Evolutionary conservation across 2,113 vertebrate genomes (phyloP), one percentile per base, ranked within the genome.

Genomic region (Uria lomvia): DNA sequence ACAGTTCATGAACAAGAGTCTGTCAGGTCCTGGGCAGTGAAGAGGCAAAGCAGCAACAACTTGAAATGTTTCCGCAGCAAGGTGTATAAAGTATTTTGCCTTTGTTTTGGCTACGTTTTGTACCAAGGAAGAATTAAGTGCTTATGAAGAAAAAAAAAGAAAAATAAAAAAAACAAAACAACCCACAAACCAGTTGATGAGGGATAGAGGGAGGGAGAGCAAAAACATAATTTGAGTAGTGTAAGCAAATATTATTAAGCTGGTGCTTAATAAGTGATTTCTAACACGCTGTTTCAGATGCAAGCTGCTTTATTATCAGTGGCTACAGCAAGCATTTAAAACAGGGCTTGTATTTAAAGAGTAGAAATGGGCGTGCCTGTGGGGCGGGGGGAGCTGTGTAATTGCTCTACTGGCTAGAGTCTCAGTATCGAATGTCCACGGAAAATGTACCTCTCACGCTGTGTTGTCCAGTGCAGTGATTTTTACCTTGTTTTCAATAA

Each of bases 1-100:
- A 95, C 99, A 99, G 97, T 99, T 99, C 98, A 99, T 99, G 99
- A 99, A 99, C 98, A 99, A 99, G 98, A 99, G 99, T 71, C 99
- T 99, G 52, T 99, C 99, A 24, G 99, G 98, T 58, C 99, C 99
- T 34, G 99, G 99, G 47, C 99, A 99, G 96, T 99, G 97, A 98
- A 86, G 81, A 85, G 19, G 27, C 49, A 68, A 79, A 88, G 58
- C 19, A 89, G 36, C 43, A 55, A 26, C 55, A 81, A 59, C 20
- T 36, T 81, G 11, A 89, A 94, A 42, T 71, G 27, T 74, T 93
- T 87, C 88, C 71, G 55, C 90, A 89, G 88, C 94, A 85, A 92
- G 92, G 56, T 94, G 88, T 95, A 71, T 88, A 59, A 82, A 92
- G 71, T 93, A 76, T 96, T 97, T 96, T 95, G 95, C 95, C 81